Percentiles rank a stretch among this genome's conserved stretches.
Evolutionary conservation across 1,140 invertebrate genomes (phyloP).

Genomic region (Pachypeltis micranthus): DNA sequence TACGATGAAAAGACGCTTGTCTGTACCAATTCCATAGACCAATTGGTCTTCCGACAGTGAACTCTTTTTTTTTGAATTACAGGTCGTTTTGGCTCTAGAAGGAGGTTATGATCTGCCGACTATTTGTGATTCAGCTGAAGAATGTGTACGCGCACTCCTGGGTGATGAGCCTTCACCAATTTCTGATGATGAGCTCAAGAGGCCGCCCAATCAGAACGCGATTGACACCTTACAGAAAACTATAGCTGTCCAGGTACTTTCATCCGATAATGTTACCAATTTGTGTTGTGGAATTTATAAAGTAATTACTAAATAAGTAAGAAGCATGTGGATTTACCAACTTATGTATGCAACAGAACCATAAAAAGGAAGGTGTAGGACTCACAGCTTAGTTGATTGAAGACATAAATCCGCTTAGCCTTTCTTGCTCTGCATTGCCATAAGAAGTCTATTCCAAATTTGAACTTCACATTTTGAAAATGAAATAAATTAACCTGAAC

Average conservation of each 20-base stretch:
- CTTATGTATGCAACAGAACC: no score
- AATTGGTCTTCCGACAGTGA: background rate
- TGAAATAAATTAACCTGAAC: no score
- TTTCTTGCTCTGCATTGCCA: no score
- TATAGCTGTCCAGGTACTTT: conserved; percentile 68
- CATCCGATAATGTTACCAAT: no score
- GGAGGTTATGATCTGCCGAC: conserved; percentile 92
- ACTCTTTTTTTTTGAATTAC: conserved; percentile 14
- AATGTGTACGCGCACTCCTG: conserved; percentile 82
- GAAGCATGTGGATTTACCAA: no score
- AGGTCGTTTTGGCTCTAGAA: conserved; percentile 75
- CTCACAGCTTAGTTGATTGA: no score
- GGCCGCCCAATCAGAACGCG: conserved; percentile 69
- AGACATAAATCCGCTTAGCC: no score
- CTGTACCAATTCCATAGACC: background rate
- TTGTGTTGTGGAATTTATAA: no score
- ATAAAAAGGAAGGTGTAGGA: no score
- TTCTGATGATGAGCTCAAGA: conserved; percentile 61
- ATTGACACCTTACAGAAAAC: conserved; percentile 77
- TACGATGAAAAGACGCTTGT: background rate
- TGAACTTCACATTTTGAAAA: no score
- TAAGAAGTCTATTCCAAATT: no score
- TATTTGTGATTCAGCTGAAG: conserved; percentile 94
- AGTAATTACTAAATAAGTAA: no score
- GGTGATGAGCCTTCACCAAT: conserved; percentile 70